These are phyloP conservation scores for Drosophila phalerata DNA, from an alignment of 2,888 invertebrate species.

Conservation along the genomic window DNA sequence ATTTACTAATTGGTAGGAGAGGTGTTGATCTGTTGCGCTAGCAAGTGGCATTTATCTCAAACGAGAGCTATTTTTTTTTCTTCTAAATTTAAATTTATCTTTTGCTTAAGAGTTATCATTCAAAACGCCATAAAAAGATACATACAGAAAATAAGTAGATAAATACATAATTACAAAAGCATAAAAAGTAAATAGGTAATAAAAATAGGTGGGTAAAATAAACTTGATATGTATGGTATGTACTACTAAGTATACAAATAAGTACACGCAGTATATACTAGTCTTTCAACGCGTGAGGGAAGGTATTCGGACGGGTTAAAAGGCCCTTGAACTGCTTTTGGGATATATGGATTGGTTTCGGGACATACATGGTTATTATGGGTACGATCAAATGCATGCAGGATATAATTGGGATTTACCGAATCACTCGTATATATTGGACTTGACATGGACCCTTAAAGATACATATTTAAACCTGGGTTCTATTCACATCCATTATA, in stretches of 20 bases:
- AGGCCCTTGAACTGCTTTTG: constrained; percentile 22
- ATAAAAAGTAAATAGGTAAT: constrained; percentile 50
- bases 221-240: neutral
- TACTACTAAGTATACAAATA: neutral
- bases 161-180: constrained; percentile 79
- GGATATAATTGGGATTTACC: constrained; percentile 32
- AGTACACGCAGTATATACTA: constrained; percentile 7
- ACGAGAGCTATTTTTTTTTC: constrained; percentile 15
- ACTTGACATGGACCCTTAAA: neutral
- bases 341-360: constrained; percentile 19
- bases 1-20: constrained; percentile 83
- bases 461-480: neutral
- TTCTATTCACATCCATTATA: constrained; percentile 15
- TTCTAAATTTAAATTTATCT: constrained; percentile 14
- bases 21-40: constrained; percentile 85
- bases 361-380: constrained; percentile 17
- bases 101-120: constrained; percentile 65
- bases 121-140: constrained; percentile 58
- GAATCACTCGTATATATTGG: constrained; percentile 10
- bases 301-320: constrained; percentile 11
- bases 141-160: constrained; percentile 58
- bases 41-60: constrained; percentile 58
- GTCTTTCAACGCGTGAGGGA: constrained; percentile 28
- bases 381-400: constrained; percentile 52
- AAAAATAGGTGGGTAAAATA: constrained; percentile 26